These are phyloP conservation scores for Ianthella basta DNA, from an alignment of 37 sponge, comb jelly and placozoan species.

Conservation along the genomic window DNA sequence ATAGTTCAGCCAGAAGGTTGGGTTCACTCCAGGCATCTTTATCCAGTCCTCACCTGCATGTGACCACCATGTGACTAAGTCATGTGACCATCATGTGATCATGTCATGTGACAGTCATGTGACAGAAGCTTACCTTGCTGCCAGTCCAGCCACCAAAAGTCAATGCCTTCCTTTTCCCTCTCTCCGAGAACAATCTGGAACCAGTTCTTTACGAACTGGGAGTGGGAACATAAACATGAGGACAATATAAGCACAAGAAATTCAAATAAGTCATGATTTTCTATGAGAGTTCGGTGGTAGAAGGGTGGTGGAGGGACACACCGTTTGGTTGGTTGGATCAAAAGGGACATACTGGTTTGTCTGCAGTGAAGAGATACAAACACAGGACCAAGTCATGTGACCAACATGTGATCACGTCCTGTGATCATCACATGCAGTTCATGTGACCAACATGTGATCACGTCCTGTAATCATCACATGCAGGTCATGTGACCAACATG, in stretches of 20 bases:
- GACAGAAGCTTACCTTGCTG: slow-evolving; percentile 79
- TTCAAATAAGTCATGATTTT: too few relatives aligned
- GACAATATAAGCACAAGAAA: too few relatives aligned
- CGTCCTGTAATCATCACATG: too few relatives aligned
- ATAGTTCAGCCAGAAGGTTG: slow-evolving; percentile 81
- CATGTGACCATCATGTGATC: too few relatives aligned
- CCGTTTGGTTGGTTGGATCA: slow-evolving; percentile 57
- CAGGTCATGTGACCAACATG: neutral
- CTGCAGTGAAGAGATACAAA: slow-evolving; percentile 16
- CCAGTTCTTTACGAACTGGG: slow-evolving; percentile 70
- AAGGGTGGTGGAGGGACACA: too few relatives aligned
- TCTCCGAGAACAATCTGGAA: slow-evolving; percentile 55
- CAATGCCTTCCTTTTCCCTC: slow-evolving; percentile 68
- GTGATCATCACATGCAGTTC: too few relatives aligned
- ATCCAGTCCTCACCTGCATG: slow-evolving; percentile 62
- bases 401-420: neutral
- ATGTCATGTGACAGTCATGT: too few relatives aligned
- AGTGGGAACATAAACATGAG: too few relatives aligned
- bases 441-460: neutral
- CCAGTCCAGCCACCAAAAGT: slow-evolving; percentile 91
- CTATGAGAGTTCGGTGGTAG: too few relatives aligned
- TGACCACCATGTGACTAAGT: neutral
- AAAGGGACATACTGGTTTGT: slow-evolving; percentile 68
- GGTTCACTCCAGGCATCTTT: slow-evolving; percentile 64
- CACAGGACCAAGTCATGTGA: neutral